Conservation (phyloP, 1,140 invertebrate genomes). For the Lethocerus indicus region DNA sequence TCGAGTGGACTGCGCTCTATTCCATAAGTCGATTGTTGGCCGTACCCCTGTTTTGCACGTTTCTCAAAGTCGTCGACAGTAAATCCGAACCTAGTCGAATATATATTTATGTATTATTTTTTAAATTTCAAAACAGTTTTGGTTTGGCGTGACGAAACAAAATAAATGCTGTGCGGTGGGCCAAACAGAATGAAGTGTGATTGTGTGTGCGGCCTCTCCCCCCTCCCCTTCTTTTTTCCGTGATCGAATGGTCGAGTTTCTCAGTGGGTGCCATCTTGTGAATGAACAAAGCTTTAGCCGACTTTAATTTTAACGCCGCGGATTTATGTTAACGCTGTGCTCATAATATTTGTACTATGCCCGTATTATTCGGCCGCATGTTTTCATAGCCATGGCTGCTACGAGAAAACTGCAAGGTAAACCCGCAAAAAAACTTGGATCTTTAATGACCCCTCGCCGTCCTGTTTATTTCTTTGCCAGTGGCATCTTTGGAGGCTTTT, state of each 20-base stretch:
- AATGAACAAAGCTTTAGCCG: slow-evolving; percentile 22
- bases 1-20: too few relatives aligned
- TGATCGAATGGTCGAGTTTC: slow-evolving; percentile 16
- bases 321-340: slow-evolving; percentile 31
- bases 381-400: slow-evolving; percentile 94
- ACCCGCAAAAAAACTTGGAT: slow-evolving; percentile 6
- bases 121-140: too few relatives aligned
- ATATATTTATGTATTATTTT: too few relatives aligned
- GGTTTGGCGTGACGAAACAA: too few relatives aligned
- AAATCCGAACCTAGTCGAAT: too few relatives aligned
- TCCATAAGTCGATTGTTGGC: too few relatives aligned
- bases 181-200: too few relatives aligned
- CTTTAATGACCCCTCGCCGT: slow-evolving; percentile 22
- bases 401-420: slow-evolving; percentile 96
- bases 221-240: slow-evolving; percentile 13
- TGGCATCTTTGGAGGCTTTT: too few relatives aligned
- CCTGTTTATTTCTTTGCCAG: slow-evolving; percentile 28
- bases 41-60: too few relatives aligned
- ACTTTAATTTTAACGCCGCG: slow-evolving; percentile 16
- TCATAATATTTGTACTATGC: slow-evolving; percentile 63
- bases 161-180: too few relatives aligned
- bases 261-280: slow-evolving; percentile 25
- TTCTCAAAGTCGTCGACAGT: too few relatives aligned
- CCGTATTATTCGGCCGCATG: slow-evolving; percentile 57
- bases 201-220: too few relatives aligned